Base-by-base conservation (phyloP, 2,888 invertebrate genomes). In the Carabus problematicus region DNA sequence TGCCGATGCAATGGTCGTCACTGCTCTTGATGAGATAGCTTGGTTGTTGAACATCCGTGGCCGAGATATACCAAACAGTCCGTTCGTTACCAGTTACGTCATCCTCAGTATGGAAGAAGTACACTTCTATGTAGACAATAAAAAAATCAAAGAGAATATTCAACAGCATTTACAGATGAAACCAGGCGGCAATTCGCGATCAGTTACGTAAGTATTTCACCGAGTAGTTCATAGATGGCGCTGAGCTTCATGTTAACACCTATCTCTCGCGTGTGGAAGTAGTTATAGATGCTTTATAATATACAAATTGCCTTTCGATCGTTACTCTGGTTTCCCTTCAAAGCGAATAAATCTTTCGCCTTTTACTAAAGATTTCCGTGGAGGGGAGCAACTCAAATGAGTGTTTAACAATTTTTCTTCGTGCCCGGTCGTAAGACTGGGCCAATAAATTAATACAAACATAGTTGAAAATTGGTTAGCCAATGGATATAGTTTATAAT, bases 1-100 rank as follows among this genome's bases (percentile, higher is more conserved):
- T 0, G 90, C 88, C 0, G 91, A 92, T 74, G 93, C 93, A 0
- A 89, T 95, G 84, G 86, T 96, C 39, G 85, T 97, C 11, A 94
- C 95, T 0, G 91, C 94, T 0, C 81, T 96, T 64, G 94, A 95
- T 75, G 95, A 96, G 80, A 89, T 92, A 54, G 93, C 95, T 0
- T 96, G 95, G 91, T 81, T 96, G 41, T 84, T 95, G 42, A 97
- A 97, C 79, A 87, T 97, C 14, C 86, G 96, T n/a, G 95, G 94
- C 0, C 84, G 87, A 68, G 96, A 97, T 82, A 85, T 94, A 72
- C 91, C 91, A 0, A 90, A 89, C 78, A 92, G 91, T 0, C 95
- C 96, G 0, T 88, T 93, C 14, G 83, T 94, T 8, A 89, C 90
- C 76, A 89, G 92, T 47, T 94, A 93, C 78, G 86, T 90, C 1